Conservation (phyloP, 2,113 vertebrate genomes). For the Alosa alosa region DNA sequence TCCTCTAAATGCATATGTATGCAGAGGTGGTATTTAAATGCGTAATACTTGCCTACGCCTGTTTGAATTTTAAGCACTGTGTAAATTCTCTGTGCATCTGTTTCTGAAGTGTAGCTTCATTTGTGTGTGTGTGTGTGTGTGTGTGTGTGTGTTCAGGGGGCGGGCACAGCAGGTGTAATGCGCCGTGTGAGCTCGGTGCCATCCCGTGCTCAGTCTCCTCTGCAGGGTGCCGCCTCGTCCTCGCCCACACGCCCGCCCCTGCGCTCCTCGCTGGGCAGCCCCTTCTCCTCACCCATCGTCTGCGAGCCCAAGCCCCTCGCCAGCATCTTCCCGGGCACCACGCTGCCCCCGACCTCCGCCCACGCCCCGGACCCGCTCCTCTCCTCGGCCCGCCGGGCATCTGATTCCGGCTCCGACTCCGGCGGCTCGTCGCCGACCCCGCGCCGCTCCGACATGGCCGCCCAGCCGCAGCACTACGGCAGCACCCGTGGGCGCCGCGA, state of each 20-base stretch:
- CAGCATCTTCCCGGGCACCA: slow-evolving; percentile 80
- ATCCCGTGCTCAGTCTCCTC: slow-evolving; percentile 90
- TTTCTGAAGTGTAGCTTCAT: background rate
- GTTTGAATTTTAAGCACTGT: no score
- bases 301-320: slow-evolving; percentile 81
- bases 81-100: no score
- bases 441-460: slow-evolving; percentile 85
- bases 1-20: no score
- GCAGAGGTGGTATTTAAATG: no score
- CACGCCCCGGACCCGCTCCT: slow-evolving; percentile 76
- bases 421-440: slow-evolving; percentile 70
- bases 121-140: background rate
- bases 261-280: slow-evolving; percentile 84
- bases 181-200: slow-evolving; percentile 91
- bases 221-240: slow-evolving; percentile 76
- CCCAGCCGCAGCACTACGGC: slow-evolving; percentile 90
- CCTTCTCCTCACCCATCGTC: slow-evolving; percentile 84
- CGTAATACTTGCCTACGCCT: no score
- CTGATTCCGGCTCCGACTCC: slow-evolving; percentile 62
- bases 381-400: slow-evolving; percentile 59
- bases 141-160: slow-evolving; percentile 64
- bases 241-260: slow-evolving; percentile 87
- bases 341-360: slow-evolving; percentile 76
- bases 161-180: slow-evolving; percentile 75
- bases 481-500: slow-evolving; percentile 83